Evolutionary conservation across 1,140 invertebrate genomes (phyloP).

Genomic region (Diprion similis): DNA sequence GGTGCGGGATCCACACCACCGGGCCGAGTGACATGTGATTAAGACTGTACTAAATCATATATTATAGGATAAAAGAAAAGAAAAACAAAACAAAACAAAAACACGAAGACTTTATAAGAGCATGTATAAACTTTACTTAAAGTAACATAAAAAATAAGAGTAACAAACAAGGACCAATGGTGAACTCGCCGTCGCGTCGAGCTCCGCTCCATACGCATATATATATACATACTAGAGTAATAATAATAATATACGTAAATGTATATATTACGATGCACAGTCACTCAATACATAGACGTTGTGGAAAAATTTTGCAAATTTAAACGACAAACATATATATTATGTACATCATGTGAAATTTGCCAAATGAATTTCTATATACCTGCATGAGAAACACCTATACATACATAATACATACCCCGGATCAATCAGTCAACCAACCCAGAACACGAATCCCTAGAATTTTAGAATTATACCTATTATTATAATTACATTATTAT

Average conservation of each 20-base stretch:
- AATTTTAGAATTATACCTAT: constrained; percentile 50
- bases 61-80: constrained; percentile 15
- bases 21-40: constrained; percentile 25
- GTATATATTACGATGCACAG: not conserved
- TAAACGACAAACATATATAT: too few species aligned
- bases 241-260: not conserved
- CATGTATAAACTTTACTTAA: too few species aligned
- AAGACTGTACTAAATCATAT: constrained; percentile 30
- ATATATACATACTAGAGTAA: too few species aligned
- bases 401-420: too few species aligned
- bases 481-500: constrained; percentile 29
- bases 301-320: too few species aligned
- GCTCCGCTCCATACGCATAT: not conserved
- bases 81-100: constrained; percentile 3
- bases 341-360: too few species aligned
- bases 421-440: too few species aligned
- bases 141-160: too few species aligned
- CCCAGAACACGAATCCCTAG: constrained; percentile 41
- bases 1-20: not conserved
- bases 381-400: too few species aligned
- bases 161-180: too few species aligned
- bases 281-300: not conserved
- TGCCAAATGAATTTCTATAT: too few species aligned
- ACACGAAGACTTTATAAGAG: constrained; percentile 16
- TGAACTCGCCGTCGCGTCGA: not conserved